Evolutionary conservation across 2,113 vertebrate species (phyloP), one percentile per base, ranked within the genome.

Genomic region (Oryzias curvinotus): DNA sequence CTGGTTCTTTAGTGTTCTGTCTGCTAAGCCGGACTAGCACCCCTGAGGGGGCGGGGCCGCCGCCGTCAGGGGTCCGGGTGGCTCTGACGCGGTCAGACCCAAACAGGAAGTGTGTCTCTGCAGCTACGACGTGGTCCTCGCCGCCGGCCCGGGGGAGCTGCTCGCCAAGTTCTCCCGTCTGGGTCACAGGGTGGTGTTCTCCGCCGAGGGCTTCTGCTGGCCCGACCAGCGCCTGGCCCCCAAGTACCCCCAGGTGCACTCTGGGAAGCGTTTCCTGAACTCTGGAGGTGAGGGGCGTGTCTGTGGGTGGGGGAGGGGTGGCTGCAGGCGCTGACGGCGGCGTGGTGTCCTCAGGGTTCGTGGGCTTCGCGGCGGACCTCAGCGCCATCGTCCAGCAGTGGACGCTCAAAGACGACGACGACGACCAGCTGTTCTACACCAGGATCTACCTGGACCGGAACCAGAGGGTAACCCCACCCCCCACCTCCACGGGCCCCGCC

Each of bases 401-500:
- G 87, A 89, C 86, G 15, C 77, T 68, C 61, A 83, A 82, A 44
- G 87, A 89, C 68, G 64, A 81, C 4, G 87, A 87, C 0, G 87
- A 89, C n/a, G 87, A 89, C 71, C 85, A 89, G 45, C 85, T 89
- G 0, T 89, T 89, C 80, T 89, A 89, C 83, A 89, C 83, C 46
- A 77, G 25, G 7, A 78, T 89, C 62, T 89, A 87, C 81, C 80
- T 89, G 76, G 85, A 89, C 80, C 75, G 76, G 64, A 51, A n/a
- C 0, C 83, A 86, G 59, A 67, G 87, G 83, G 85, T 86, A 60
- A 71, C 18, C 45, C n/a, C 0, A 19, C 4, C 1, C 36, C 19
- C n/a, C 14, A 2, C 36, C n/a, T 8, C 8, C 36, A 3, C 8
- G 36, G 36, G 6, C 28, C 28, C 5, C 8, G 8, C 36, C 36